Base-by-base conservation (phyloP, 2,888 invertebrate genomes). In the Leucophora obtusa region DNA sequence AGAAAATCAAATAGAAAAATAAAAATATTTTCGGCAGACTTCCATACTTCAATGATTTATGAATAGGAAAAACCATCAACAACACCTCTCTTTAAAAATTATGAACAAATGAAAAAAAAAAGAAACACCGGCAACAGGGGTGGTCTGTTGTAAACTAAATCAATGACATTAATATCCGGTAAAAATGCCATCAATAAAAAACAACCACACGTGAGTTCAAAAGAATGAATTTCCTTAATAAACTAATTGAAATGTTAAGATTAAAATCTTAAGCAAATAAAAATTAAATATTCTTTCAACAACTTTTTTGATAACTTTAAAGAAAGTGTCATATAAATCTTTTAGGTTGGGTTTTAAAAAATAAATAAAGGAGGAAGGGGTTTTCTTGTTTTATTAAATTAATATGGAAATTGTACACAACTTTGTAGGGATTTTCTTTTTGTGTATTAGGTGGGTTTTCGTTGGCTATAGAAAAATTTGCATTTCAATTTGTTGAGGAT, bases 401-500 rank as follows among this genome's bases (percentile, higher is more conserved):
- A 63, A 74, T 76, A 80, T 72, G 76, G 53, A 74, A 80, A 69
- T 79, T 65, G 21, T 60, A 71, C 24, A 68, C 50, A 66, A 66
- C 69, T 63, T 65, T 63, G 59, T 73, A 65, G 74, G 69, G 69
- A 73, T 73, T 79, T 69, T 28, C 47, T 66, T 59, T 14, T 24
- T 28, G 7, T 3, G 33, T 8, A 33, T 2, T 21, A 56, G 11
- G 47, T 6, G 10, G 68, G 53, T 62, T 63, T 38, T 14, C 21
- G 62, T 7, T 51, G 59, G 62, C 50, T 11, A 18, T 53, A 85
- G 84, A 83, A 83, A 83, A 86, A 88, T 87, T 88, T 88, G 87
- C 87, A 88, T 88, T 88, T 88, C 87, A 87, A 86, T 84, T 83
- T 83, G 75, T 72, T 53, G 72, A 70, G 81, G 81, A 81, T 81